Conservation (phyloP, 1,140 invertebrate genomes). For the Drosophila gunungcola region DNA sequence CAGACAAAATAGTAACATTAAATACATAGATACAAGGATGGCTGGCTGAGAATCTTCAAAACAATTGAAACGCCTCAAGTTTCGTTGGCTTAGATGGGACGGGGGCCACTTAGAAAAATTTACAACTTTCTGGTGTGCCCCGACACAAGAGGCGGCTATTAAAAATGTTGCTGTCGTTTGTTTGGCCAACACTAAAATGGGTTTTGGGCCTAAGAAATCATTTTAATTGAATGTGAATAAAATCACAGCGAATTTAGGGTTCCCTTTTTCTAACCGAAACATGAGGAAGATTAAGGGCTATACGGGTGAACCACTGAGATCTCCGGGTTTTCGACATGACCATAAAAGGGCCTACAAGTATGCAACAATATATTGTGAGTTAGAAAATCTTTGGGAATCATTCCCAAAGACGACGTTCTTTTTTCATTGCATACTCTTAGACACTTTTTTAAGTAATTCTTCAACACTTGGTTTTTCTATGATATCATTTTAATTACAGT, state of each 20-base stretch:
- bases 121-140: conserved; percentile 55
- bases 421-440: too few species aligned
- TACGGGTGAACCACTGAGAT: too few species aligned
- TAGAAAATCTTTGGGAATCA: too few species aligned
- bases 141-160: conserved; percentile 43
- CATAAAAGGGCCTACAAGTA: too few species aligned
- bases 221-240: background rate
- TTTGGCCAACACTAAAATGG: conserved; percentile 34
- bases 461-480: too few species aligned
- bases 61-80: conserved; percentile 49
- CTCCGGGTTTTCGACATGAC: too few species aligned
- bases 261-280: background rate
- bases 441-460: too few species aligned
- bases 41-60: conserved; percentile 22
- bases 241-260: background rate
- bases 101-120: conserved; percentile 56
- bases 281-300: too few species aligned
- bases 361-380: too few species aligned
- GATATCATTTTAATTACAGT: too few species aligned
- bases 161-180: conserved; percentile 51
- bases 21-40: conserved; percentile 21
- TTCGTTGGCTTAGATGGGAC: too few species aligned
- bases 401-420: too few species aligned
- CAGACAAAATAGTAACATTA: conserved; percentile 42
- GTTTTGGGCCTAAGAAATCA: conserved; percentile 1